Conservation (phyloP, 2,113 vertebrate species). For the Pelvicachromis taeniatus region DNA sequence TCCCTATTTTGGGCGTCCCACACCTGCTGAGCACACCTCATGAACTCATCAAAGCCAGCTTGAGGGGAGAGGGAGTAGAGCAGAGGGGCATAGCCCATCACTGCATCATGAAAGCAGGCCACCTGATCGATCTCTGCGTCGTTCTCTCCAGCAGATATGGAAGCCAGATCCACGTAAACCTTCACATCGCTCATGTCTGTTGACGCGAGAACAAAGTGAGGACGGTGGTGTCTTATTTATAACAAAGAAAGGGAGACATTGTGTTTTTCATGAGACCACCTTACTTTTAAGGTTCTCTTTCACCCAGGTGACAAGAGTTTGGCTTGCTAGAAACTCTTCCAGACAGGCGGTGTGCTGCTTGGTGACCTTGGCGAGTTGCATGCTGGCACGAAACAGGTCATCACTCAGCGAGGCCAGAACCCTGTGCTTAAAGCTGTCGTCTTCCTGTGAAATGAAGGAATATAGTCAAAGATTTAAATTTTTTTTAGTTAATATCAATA, state of each 20-base stretch:
- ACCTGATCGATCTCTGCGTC: slow-evolving; percentile 73
- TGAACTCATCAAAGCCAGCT: slow-evolving; percentile 56
- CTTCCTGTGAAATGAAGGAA: slow-evolving; percentile 17
- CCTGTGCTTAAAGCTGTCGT: slow-evolving; percentile 51
- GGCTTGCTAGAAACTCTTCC: slow-evolving; percentile 58
- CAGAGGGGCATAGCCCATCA: slow-evolving; percentile 69
- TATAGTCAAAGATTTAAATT: neutral
- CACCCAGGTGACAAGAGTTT: slow-evolving; percentile 65
- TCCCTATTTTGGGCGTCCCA: slow-evolving; percentile 65
- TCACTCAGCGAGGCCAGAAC: slow-evolving; percentile 39
- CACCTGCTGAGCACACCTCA: slow-evolving; percentile 51
- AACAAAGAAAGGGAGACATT: neutral
- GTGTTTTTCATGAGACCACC: neutral
- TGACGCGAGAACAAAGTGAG: neutral
- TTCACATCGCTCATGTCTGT: slow-evolving; percentile 72
- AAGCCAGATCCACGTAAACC: slow-evolving; percentile 72
- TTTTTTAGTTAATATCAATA: neutral
- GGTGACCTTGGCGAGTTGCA: slow-evolving; percentile 45
- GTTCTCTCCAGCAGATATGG: slow-evolving; percentile 76
- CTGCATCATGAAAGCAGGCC: slow-evolving; percentile 70
- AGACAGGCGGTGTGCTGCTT: slow-evolving; percentile 56
- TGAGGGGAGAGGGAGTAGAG: slow-evolving; percentile 51
- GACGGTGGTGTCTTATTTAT: fast-evolving
- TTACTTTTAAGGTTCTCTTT: slow-evolving; percentile 59
- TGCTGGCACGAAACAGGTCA: slow-evolving; percentile 46